These are phyloP conservation scores for Saccostrea echinata DNA, from an alignment of 1,140 invertebrate genomes.

Conservation along the genomic window DNA sequence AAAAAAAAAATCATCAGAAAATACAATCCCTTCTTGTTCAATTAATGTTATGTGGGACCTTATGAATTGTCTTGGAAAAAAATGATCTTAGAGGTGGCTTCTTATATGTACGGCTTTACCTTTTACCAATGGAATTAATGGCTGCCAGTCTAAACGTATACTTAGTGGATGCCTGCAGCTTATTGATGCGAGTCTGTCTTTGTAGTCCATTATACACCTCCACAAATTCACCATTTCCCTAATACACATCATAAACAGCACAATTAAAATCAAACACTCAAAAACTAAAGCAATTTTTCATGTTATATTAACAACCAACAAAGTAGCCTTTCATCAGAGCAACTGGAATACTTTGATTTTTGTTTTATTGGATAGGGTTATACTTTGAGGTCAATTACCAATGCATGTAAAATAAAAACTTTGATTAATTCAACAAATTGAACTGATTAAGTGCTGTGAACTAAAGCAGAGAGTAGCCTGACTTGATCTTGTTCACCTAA, in stretches of 20 bases:
- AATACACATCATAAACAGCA: slow-evolving; percentile 47
- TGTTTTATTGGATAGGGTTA: neutral
- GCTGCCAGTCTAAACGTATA: slow-evolving; percentile 91
- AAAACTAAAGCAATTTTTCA: neutral
- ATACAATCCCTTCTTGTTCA: too few relatives aligned
- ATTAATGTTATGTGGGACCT: too few relatives aligned
- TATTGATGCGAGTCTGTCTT: slow-evolving; percentile 87
- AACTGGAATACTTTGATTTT: neutral
- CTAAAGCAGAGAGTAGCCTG: slow-evolving; percentile 2
- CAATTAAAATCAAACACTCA: neutral
- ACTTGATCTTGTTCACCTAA: neutral
- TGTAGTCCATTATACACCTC: slow-evolving; percentile 86
- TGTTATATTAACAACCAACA: neutral
- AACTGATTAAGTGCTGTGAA: neutral
- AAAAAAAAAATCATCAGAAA: neutral
- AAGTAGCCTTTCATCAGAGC: neutral
- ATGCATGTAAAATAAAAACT: neutral
- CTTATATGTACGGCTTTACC: slow-evolving; percentile 74
- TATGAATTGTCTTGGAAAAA: too few relatives aligned
- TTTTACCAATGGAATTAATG: slow-evolving; percentile 89
- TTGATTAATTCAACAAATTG: neutral
- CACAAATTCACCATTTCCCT: slow-evolving; percentile 82
- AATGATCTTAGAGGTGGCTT: too few relatives aligned
- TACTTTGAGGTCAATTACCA: neutral
- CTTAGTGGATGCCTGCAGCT: slow-evolving; percentile 87